These are phyloP conservation scores for Acanthurus tractus DNA, from an alignment of 2,797 vertebrate species.

Conservation along the genomic window DNA sequence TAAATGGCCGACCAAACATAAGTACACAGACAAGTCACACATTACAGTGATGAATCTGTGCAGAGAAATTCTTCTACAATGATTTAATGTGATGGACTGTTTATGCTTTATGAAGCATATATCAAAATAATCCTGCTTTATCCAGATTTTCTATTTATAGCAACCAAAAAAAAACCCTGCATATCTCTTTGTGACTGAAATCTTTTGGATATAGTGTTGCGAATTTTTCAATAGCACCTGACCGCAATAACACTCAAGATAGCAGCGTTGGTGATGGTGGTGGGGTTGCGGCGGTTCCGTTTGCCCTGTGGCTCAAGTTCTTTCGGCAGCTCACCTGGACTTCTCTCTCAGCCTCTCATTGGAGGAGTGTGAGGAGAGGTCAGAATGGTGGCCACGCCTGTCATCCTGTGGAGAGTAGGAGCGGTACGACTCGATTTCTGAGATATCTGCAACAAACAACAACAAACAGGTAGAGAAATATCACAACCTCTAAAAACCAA, in stretches of 20 bases:
- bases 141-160: slow-evolving; percentile 36
- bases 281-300: neutral
- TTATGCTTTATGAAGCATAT: slow-evolving; percentile 27
- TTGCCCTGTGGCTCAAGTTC: too few species aligned
- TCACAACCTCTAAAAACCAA: slow-evolving; percentile 15
- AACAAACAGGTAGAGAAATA: slow-evolving; percentile 31
- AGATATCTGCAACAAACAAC: slow-evolving; percentile 89
- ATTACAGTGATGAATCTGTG: neutral
- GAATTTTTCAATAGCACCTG: neutral
- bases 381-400: slow-evolving; percentile 89
- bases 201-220: neutral
- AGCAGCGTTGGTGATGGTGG: too few species aligned
- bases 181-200: neutral
- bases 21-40: neutral
- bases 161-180: neutral
- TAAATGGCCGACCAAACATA: neutral
- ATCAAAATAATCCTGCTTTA: slow-evolving; percentile 64
- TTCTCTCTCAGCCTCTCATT: slow-evolving; percentile 94
- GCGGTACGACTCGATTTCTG: slow-evolving; percentile 96
- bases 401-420: slow-evolving; percentile 95
- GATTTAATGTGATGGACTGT: slow-evolving; percentile 35
- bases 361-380: slow-evolving; percentile 96
- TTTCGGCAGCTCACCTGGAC: slow-evolving; percentile 83
- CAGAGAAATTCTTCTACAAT: neutral
- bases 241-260: neutral